Conservation (phyloP, 2,888 invertebrate species). For the Abrostola tripartita region DNA sequence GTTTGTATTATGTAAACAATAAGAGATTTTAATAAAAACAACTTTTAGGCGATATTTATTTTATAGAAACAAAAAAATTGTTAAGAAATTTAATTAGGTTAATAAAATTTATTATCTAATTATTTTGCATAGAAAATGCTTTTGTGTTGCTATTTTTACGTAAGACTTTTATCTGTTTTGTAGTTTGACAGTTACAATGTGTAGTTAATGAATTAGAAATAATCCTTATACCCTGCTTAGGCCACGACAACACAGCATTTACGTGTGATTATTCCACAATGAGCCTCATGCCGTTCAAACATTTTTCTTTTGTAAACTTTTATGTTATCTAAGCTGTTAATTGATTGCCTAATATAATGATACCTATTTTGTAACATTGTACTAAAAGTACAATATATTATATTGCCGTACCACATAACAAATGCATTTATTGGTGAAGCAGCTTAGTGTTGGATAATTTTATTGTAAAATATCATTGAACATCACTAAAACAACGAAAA, state of each 20-base stretch:
- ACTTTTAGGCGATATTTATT: slow-evolving; percentile 79
- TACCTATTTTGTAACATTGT: slow-evolving; percentile 22
- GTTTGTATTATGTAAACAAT: slow-evolving; percentile 68
- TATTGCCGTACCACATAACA: slow-evolving; percentile 40
- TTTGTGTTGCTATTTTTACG: slow-evolving; percentile 64
- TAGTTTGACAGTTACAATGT: slow-evolving; percentile 43
- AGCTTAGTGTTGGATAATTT: slow-evolving; percentile 52
- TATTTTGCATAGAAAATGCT: slow-evolving; percentile 63
- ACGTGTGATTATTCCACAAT: slow-evolving; percentile 32
- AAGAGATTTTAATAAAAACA: slow-evolving; percentile 69
- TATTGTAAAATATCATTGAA: slow-evolving; percentile 56
- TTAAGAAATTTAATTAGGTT: slow-evolving; percentile 69
- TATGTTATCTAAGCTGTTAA: slow-evolving; percentile 41
- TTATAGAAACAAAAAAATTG: slow-evolving; percentile 66
- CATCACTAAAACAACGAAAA: slow-evolving; percentile 73
- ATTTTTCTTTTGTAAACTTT: slow-evolving; percentile 38
- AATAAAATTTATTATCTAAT: slow-evolving; percentile 62
- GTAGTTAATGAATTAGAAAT: slow-evolving; percentile 48
- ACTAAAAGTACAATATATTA: slow-evolving; percentile 34
- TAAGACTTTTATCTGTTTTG: slow-evolving; percentile 56
- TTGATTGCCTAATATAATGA: slow-evolving; percentile 18
- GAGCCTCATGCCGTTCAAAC: slow-evolving; percentile 29
- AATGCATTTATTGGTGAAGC: slow-evolving; percentile 49
- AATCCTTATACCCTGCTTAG: slow-evolving; percentile 36
- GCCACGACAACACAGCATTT: slow-evolving; percentile 30